Evolutionary conservation across 2,797 vertebrate species (phyloP), one percentile per base, ranked within the genome.

Genomic region (Poeciliopsis paucimaculata): DNA sequence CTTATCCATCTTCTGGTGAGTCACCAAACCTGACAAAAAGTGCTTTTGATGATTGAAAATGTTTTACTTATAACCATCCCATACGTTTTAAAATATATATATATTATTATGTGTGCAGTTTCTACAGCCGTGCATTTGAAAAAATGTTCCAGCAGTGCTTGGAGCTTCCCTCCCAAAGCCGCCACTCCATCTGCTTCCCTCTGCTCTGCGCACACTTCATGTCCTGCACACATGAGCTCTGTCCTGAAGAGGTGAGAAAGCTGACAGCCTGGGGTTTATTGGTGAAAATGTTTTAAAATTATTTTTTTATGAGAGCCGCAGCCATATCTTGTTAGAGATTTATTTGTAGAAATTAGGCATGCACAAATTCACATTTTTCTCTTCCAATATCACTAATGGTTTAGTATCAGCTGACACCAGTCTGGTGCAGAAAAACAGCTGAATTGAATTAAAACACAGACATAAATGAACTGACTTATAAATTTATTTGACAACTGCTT

Each of bases 111-210:
- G 62, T 64, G 43, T 51, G 86, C 76, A 99, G 98, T 94, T 99
- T 99, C 96, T 99, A 99, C 95, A 99, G 98, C 93, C 97, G 98
- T 80, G 98, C 98, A 41, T 99, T 99, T 96, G 98, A 99, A 92
- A 99, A 99, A 96, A 99, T 99, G 98, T 99, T 99, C 93, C 98
- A 99, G 90, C 98, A 99, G 91, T 99, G 98, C 88, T 94, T 99
- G 96, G 98, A 99, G 94, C 96, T 99, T 87, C 98, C 98, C 5
- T 99, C 98, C 79, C 98, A 99, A 49, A 99, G 98, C 79, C 96
- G 98, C 93, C 98, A 99, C 86, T 99, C 98, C 83, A 97, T 99
- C 95, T 98, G 97, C 84, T 99, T 99, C 94, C 98, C 98, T 43
- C 95, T 99, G 86, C 97, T 99, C 87, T 99, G 98, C 91, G 99